These are phyloP conservation scores for Dryobotodes eremita DNA, from an alignment of 2,888 invertebrate species.

Conservation along the genomic window DNA sequence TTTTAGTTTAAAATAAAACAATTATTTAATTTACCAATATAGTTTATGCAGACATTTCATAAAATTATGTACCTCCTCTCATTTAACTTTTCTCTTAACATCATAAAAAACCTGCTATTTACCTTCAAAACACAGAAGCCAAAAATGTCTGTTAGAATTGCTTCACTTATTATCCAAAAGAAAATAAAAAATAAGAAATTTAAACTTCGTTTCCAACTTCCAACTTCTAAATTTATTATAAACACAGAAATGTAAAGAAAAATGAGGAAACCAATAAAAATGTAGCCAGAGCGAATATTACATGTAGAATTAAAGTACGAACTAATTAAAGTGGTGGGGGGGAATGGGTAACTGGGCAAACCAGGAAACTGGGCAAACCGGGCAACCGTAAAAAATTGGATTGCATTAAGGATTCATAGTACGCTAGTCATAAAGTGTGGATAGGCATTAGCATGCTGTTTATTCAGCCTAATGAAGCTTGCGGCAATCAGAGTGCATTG, in stretches of 20 bases:
- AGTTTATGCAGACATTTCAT: not conserved
- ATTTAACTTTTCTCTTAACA: not conserved
- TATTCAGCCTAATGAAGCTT: constrained; percentile 51
- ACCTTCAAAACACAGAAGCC: constrained; percentile 14
- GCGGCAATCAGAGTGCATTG: constrained; percentile 26
- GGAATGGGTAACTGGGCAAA: constrained; percentile 11
- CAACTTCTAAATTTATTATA: constrained; percentile 39
- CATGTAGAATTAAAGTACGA: constrained; percentile 58
- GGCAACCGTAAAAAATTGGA: constrained; percentile 61
- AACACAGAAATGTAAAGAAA: constrained; percentile 37
- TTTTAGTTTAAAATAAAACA: not conserved
- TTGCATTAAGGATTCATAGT: constrained; percentile 60
- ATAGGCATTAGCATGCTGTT: constrained; percentile 56
- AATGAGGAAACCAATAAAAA: constrained; percentile 54
- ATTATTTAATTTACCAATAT: not conserved
- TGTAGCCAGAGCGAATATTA: constrained; percentile 50
- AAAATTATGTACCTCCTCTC: not conserved
- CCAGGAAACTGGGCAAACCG: constrained; percentile 25
- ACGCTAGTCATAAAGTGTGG: constrained; percentile 57
- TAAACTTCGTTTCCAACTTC: constrained; percentile 38
- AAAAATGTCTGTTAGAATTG: constrained; percentile 28
- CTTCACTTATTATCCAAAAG: constrained; percentile 31
- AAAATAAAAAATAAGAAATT: constrained; percentile 46
- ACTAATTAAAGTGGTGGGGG: constrained; percentile 63
- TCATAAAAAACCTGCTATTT: constrained; percentile 16